Conservation (phyloP, 2,888 invertebrate genomes). For the Drosophila anceps region DNA sequence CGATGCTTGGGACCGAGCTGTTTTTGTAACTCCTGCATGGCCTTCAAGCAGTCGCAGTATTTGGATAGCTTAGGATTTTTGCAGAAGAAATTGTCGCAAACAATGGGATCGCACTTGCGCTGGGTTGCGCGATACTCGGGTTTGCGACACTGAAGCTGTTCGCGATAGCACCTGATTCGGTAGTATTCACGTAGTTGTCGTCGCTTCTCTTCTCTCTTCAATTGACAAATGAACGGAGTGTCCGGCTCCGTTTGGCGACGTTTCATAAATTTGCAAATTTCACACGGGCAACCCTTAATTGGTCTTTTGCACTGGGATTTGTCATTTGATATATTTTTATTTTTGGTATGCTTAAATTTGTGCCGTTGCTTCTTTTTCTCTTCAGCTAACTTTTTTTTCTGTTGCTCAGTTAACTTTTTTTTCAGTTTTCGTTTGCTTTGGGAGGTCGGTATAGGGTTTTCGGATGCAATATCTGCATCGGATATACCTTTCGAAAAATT, state of each 20-base stretch:
- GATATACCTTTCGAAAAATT: neutral
- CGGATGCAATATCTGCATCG: too few species aligned
- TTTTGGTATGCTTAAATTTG: neutral
- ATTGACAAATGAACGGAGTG: conserved; percentile 32
- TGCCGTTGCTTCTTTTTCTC: neutral
- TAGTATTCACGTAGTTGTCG: conserved; percentile 39
- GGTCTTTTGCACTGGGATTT: neutral
- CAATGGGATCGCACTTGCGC: conserved; percentile 35
- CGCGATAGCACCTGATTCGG: conserved; percentile 26
- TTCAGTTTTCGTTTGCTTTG: neutral
- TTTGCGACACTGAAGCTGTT: conserved; percentile 12
- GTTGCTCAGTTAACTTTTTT: too few species aligned
- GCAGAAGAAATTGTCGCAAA: conserved; percentile 38
- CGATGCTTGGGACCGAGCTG: conserved; percentile 34
- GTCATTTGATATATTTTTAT: too few species aligned
- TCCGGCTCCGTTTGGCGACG: conserved; percentile 32
- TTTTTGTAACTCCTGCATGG: conserved; percentile 56
- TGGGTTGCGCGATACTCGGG: conserved; percentile 22
- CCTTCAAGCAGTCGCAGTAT: conserved; percentile 58
- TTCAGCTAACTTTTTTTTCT: neutral
- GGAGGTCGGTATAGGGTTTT: accelerated
- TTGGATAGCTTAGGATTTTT: conserved; percentile 26
- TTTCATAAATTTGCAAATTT: conserved; percentile 41
- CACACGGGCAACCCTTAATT: neutral
- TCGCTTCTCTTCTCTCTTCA: conserved; percentile 43